These are phyloP conservation scores for Endotricha flammealis DNA, from an alignment of 2,888 invertebrate genomes.

Conservation along the genomic window DNA sequence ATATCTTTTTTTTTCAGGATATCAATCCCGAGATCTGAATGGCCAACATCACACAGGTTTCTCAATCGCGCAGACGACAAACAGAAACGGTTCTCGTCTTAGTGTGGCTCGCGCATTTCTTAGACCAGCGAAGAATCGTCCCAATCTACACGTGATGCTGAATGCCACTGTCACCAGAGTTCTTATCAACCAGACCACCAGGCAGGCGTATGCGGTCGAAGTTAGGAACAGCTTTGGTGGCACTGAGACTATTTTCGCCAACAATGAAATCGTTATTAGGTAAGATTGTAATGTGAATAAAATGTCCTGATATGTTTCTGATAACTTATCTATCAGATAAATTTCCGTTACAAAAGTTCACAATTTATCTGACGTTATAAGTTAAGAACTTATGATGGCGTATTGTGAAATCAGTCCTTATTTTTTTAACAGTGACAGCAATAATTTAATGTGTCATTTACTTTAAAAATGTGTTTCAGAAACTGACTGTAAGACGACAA, in stretches of 20 bases:
- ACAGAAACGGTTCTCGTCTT: constrained; percentile 89
- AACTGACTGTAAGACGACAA: too few species aligned
- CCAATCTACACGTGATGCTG: constrained; percentile 89
- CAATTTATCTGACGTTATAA: too few species aligned
- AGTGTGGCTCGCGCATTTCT: constrained; percentile 90
- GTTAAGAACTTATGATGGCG: too few species aligned
- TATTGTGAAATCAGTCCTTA: too few species aligned
- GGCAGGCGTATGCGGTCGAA: constrained; percentile 88
- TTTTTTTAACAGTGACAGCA: too few species aligned
- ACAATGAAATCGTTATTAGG: constrained; percentile 82
- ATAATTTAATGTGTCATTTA: too few species aligned
- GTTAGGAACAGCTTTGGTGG: constrained; percentile 78
- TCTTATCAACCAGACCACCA: constrained; percentile 84
- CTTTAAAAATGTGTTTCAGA: too few species aligned
- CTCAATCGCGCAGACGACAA: constrained; percentile 92
- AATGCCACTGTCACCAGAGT: constrained; percentile 89
- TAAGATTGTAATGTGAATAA: too few species aligned
- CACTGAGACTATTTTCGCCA: constrained; percentile 79
- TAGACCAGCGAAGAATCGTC: constrained; percentile 85
- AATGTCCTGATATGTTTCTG: too few species aligned
- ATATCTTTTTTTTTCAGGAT: constrained; percentile 75
- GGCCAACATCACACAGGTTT: constrained; percentile 90
- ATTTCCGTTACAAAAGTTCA: too few species aligned
- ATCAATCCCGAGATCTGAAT: constrained; percentile 87
- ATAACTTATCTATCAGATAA: too few species aligned